Percentiles rank a stretch among this genome's conserved stretches.
Conservation (phyloP, 2,888 invertebrate species). For the Meliscaeva auricollis region DNA sequence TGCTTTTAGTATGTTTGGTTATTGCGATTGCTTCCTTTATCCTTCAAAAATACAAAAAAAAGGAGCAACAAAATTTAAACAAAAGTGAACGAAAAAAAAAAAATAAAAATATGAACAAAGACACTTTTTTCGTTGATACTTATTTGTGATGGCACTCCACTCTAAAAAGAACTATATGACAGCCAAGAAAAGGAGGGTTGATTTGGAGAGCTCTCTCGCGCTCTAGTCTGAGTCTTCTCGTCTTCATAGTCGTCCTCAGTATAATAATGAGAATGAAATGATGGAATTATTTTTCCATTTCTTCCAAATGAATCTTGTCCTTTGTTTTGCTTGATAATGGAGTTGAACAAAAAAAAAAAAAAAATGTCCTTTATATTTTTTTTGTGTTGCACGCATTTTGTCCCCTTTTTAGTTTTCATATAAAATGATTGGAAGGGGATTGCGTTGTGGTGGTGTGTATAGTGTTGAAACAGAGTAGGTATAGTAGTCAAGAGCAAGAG, state of each 20-base stretch:
- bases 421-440: background rate
- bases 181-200: constrained; percentile 48
- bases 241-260: constrained; percentile 11
- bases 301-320: constrained; percentile 66
- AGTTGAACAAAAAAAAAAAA: too few species aligned
- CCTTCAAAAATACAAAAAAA: background rate
- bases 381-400: constrained; percentile 1
- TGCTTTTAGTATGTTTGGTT: constrained; percentile 65
- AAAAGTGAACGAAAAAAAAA: too few species aligned
- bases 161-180: constrained; percentile 45
- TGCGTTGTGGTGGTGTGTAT: background rate
- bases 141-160: constrained; percentile 46
- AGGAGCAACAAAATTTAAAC: constrained; percentile 15
- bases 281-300: constrained; percentile 74
- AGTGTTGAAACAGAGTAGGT: background rate
- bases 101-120: too few species aligned
- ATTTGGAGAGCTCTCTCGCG: constrained; percentile 42
- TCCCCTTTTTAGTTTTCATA: constrained; percentile 21
- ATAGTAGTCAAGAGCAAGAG: background rate
- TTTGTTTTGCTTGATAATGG: constrained; percentile 63
- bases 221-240: background rate
- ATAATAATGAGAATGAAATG: constrained; percentile 72
- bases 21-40: constrained; percentile 55
- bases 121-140: constrained; percentile 59
- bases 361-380: constrained; percentile 16